Evolutionary conservation across 2,888 invertebrate species (phyloP).

Genomic region (Metopia argyrocephala): DNA sequence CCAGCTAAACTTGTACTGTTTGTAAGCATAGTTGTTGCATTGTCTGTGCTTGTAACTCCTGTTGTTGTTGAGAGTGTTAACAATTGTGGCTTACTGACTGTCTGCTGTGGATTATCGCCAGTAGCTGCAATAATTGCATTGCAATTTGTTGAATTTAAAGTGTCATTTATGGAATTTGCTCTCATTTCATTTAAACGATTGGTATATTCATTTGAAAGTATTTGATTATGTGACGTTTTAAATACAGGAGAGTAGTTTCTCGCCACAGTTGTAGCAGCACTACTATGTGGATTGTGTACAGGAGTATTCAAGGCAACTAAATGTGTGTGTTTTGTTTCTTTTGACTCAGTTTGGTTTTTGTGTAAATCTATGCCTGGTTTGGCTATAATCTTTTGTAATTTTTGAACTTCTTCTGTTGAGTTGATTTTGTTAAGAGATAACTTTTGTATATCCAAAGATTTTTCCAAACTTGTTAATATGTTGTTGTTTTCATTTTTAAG

Average conservation of each 20-base stretch:
- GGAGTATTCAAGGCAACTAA: too few species aligned
- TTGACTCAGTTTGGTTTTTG: neutral
- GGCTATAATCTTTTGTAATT: constrained; percentile 65
- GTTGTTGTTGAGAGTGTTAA: neutral
- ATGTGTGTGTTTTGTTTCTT: too few species aligned
- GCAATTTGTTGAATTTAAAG: constrained; percentile 1
- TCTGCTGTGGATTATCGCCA: constrained; percentile 4
- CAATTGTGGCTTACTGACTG: neutral
- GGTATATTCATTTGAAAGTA: constrained; percentile 7
- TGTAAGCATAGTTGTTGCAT: neutral
- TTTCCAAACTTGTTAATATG: constrained; percentile 29
- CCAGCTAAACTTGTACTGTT: neutral
- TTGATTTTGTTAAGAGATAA: constrained; percentile 59
- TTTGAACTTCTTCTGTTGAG: constrained; percentile 63
- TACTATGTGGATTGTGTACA: neutral
- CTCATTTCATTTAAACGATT: neutral
- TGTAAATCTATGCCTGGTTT: constrained; percentile 55
- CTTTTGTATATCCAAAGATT: constrained; percentile 40
- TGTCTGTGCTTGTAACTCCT: neutral
- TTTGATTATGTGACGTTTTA: neutral
- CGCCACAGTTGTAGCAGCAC: neutral
- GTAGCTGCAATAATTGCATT: neutral
- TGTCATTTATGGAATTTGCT: constrained; percentile 15
- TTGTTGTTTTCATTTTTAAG: constrained; percentile 26
- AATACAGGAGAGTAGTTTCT: neutral